Evolutionary conservation across 2,888 invertebrate genomes (phyloP), one percentile per base, ranked within the genome.

Genomic region (Polydrusus cervinus): DNA sequence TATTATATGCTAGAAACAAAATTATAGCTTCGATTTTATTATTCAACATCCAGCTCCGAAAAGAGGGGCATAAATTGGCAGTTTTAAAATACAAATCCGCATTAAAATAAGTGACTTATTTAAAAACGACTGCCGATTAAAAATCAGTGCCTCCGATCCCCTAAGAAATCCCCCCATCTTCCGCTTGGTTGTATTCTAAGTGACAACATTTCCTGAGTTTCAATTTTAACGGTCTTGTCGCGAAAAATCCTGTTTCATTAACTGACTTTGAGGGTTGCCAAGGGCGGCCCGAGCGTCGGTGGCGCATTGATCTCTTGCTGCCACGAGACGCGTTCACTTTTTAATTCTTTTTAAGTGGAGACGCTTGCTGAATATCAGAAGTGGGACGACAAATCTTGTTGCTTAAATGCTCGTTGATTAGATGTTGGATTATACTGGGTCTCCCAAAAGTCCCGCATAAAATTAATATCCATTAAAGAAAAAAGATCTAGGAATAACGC

Each of bases 191-290:
- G 77, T 80, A 79, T 79, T 77, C 82, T 79, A 82, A 84, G 83
- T 85, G 85, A 84, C 85, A 83, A 82, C 83, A 83, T 85, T 82
- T 83, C 80, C 81, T 80, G 83, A 82, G 82, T 83, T 83, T 84
- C 84, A 81, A 81, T 83, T 83, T 84, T 84, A 84, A 85, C 85
- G 82, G 83, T 83, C 80, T 83, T 82, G 85, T 86, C 85, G 83
- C 84, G 86, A 87, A 86, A 87, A 87, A 87, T 87, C 86, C 85
- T 84, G 85, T 87, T 87, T 87, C 87, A 87, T 87, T 87, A 87
- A 86, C 85, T 86, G 85, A 83, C 85, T 86, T 85, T 83, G 82
- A 83, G 83, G 84, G 82, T 84, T 83, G 84, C 82, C 80, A 83
- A 81, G 81, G 69, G 69, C 69, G 62, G 74, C 67, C 67, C 79